A percentile compares a stretch with the other conserved stretches of the same genome.
These are phyloP conservation scores for Sinocyclocheilus grahami DNA, from an alignment of 2,113 vertebrate genomes.

Conservation along the genomic window DNA sequence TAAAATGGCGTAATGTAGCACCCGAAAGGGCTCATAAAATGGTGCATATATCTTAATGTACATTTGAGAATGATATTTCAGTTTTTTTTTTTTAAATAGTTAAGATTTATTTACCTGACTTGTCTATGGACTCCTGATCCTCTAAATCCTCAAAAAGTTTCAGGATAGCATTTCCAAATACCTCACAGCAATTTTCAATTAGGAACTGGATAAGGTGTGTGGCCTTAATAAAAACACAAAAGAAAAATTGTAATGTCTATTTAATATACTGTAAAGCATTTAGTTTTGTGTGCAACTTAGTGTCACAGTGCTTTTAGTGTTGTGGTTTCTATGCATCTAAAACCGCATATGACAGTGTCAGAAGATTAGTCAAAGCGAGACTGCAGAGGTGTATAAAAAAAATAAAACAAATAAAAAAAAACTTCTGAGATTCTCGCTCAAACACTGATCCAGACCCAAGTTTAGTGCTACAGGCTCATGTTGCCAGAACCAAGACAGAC, in stretches of 20 bases:
- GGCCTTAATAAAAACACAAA: conserved; percentile 73
- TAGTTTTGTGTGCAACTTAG: neutral
- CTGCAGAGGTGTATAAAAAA: neutral
- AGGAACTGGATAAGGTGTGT: conserved; percentile 87
- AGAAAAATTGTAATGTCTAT: neutral
- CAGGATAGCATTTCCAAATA: conserved; percentile 83
- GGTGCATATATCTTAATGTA: neutral
- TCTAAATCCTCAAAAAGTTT: conserved; percentile 70
- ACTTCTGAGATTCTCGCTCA: neutral
- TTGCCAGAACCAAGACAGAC: neutral
- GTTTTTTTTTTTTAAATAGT: neutral
- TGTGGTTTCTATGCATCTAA: conserved; percentile 61
- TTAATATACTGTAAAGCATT: neutral
- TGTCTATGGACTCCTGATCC: conserved; percentile 76
- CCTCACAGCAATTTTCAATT: conserved; percentile 83
- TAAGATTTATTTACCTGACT: conserved; percentile 71
- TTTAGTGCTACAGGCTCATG: neutral
- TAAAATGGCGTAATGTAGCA: neutral
- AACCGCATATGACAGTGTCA: conserved; percentile 61
- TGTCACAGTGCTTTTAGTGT: neutral
- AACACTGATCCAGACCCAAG: neutral
- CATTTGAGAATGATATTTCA: neutral
- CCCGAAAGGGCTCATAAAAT: neutral
- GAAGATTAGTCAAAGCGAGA: conserved; percentile 48
- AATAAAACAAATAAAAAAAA: neutral